Base-by-base conservation (phyloP, 2,888 invertebrate genomes). In the Sminthurides aquaticus region DNA sequence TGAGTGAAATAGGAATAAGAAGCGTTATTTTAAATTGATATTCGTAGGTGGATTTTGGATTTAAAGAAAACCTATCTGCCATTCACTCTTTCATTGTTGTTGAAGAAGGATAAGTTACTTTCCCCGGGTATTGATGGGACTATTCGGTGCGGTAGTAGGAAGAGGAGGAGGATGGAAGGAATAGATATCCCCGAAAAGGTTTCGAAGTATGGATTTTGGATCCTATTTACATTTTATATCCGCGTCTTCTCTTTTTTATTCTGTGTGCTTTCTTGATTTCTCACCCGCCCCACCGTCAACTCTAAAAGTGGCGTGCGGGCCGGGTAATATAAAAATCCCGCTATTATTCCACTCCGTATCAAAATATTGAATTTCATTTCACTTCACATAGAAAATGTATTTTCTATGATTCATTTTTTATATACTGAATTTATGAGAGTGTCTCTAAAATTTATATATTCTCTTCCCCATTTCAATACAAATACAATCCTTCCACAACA, bases 281-380 rank as follows among this genome's bases (percentile, higher is more conserved):
- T 67, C 69, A 67, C 65, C 70, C 67, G 67, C 59, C 60, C 62
- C 63, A 62, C 56, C 27, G 29, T 29, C 29, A 34, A 54, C 52
- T 55, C 62, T 25, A 49, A 57, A 18, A 3, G 1, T 25, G n/a
- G 22, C 22, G 5, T 54, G n/a, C 28, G 49, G 60, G 62, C 66
- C 64, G n/a, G n/a, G n/a, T n/a, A n/a, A 34, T 34, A 34, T 34
- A 34, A 34, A 34, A 34, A 34, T 34, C 43, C 43, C n/a, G 64
- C 67, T 67, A 65, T 69, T 69, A 67, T 69, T 69, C 57, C 67
- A 64, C 65, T 69, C 66, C 69, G 67, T 66, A 69, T 66, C 66
- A 70, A 71, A 71, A 72, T 72, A 72, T 71, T 70, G 72, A 69
- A 70, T 72, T 72, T 72, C 71, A 72, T 71, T 72, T 72, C 72